Percentiles rank a stretch among this genome's conserved stretches.
phyloP scores from a whole-genome alignment of 2,888 invertebrate species.

The Ommatoiulus sabulosus region DNA sequence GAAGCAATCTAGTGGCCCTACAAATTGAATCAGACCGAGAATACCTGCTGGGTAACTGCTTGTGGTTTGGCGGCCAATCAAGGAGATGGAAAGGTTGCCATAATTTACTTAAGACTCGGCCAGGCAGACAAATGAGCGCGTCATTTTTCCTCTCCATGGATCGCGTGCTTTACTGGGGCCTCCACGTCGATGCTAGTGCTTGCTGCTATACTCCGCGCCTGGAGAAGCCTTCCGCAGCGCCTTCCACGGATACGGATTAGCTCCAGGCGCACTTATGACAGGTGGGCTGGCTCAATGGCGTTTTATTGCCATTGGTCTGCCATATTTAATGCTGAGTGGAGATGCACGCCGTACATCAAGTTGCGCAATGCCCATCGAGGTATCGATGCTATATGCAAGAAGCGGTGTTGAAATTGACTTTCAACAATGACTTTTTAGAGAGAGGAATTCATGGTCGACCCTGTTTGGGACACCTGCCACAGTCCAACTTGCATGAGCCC shows the following conservation, averaged over 20 bases:
- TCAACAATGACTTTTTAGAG: too few relatives aligned
- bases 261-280: conserved; percentile 6
- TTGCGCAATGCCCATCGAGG: neutral
- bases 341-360: neutral
- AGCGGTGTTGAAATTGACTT: too few relatives aligned
- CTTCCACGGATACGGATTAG: neutral
- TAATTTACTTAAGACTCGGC: conserved; percentile 44
- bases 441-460: too few relatives aligned
- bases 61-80: conserved; percentile 48
- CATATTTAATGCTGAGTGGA: neutral
- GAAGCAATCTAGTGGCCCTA: conserved; percentile 46
- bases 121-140: conserved; percentile 35
- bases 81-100: conserved; percentile 48
- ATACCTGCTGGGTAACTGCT: conserved; percentile 48
- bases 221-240: neutral
- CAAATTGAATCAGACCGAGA: conserved; percentile 48
- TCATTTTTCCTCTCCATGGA: neutral
- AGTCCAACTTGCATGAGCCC: too few relatives aligned
- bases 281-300: neutral
- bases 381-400: neutral
- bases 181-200: neutral
- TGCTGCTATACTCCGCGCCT: neutral
- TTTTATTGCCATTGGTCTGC: neutral
- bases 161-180: neutral
- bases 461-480: too few relatives aligned